phyloP scores from a whole-genome alignment of 2,888 invertebrate genomes.

The Drosophila planitibia region DNA sequence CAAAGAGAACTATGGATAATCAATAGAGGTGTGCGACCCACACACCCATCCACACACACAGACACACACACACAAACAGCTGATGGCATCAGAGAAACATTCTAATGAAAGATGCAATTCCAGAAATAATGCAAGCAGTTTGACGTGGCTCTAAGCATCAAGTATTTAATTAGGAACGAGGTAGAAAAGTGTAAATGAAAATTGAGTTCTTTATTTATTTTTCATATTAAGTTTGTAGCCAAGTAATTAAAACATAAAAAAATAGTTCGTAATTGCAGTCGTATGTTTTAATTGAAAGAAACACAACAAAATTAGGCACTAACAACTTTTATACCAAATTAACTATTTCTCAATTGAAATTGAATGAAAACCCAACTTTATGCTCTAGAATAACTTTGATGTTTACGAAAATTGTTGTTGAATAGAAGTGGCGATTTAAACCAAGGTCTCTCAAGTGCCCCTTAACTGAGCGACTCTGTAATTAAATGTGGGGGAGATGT shows the following conservation, averaged over 20 bases:
- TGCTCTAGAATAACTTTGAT: not conserved
- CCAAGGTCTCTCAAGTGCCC: not conserved
- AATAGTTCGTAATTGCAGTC: not conserved
- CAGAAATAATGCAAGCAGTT: conserved; percentile 30
- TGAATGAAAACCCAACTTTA: not conserved
- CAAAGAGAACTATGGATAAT: conserved; percentile 18
- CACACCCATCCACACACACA: not conserved
- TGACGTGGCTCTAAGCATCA: conserved; percentile 7
- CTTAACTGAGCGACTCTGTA: not conserved
- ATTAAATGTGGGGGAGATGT: not conserved
- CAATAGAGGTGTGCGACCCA: conserved; percentile 7
- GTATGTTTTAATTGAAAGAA: not conserved
- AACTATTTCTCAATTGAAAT: not conserved
- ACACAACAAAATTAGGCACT: not conserved
- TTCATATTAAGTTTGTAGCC: conserved; percentile 16
- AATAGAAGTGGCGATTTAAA: not conserved
- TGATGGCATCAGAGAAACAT: conserved; percentile 6
- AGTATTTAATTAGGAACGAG: conserved; percentile 62
- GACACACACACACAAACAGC: not conserved
- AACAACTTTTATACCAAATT: not conserved
- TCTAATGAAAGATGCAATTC: conserved; percentile 47
- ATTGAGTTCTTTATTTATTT: conserved; percentile 5
- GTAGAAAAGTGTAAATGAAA: not conserved
- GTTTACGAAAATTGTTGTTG: not conserved
- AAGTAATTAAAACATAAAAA: not conserved